phyloP scores from a whole-genome alignment of 2,888 invertebrate genomes.

The Scrobipalpa costella region DNA sequence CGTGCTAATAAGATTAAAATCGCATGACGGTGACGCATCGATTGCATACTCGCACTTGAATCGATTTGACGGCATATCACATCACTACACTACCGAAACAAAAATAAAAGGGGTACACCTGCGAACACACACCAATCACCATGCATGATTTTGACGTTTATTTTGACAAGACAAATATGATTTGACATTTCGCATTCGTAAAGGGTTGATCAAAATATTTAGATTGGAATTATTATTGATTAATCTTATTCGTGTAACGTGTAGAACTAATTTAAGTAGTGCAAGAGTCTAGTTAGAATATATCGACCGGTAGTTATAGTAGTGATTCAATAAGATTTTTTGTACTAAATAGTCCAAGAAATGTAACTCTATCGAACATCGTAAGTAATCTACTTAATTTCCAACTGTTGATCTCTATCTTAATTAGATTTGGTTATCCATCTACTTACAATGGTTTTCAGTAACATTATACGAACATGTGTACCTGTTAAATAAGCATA shows the following conservation, averaged over 20 bases:
- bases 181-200: not conserved
- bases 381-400: conserved; percentile 1
- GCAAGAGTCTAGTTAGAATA: not conserved
- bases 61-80: conserved; percentile 27
- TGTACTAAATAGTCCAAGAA: not conserved
- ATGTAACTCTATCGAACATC: not conserved
- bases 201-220: conserved; percentile 6
- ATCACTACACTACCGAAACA: conserved; percentile 10
- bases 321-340: not conserved
- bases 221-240: conserved; percentile 13
- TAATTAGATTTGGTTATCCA: not conserved
- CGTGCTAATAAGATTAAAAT: conserved; percentile 58
- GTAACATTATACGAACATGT: not conserved
- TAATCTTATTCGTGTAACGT: too few relatives aligned
- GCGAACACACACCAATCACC: not conserved
- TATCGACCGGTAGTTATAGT: not conserved
- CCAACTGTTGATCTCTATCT: not conserved
- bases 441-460: not conserved
- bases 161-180: too few relatives aligned
- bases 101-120: conserved; percentile 3
- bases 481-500: not conserved
- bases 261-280: not conserved
- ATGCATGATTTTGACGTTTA: conserved; percentile 18
- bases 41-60: conserved; percentile 25
- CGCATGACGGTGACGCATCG: conserved; percentile 40